Evolutionary conservation across 2,888 invertebrate species (phyloP).

Genomic region (Capitulum mitella): DNA sequence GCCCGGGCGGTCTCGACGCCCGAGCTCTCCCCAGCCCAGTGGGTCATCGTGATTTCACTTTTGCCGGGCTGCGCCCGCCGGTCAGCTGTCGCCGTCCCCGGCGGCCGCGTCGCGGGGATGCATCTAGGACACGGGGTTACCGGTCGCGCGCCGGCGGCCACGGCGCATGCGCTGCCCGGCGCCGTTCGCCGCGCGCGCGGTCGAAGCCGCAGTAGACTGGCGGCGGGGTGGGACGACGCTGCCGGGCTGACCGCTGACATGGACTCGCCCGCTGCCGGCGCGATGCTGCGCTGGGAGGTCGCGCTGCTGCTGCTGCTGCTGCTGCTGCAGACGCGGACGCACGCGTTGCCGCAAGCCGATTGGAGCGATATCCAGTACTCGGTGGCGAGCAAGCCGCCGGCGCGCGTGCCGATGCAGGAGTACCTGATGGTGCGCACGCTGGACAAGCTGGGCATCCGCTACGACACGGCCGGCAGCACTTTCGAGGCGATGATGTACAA

Average conservation of each 20-base stretch:
- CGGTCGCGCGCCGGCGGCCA: background rate
- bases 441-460: background rate
- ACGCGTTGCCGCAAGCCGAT: background rate
- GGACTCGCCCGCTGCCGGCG: background rate
- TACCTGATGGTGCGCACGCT: background rate
- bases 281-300: background rate
- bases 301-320: no score
- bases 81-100: background rate
- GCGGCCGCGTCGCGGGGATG: no score
- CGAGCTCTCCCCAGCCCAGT: no score
- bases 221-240: background rate
- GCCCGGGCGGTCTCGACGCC: no score
- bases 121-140: background rate
- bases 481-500: constrained; percentile 16
- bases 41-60: no score
- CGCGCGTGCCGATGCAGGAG: background rate
- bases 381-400: background rate
- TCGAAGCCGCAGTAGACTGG: background rate
- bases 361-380: background rate
- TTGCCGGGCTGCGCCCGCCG: no score
- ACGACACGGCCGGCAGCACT: background rate
- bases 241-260: background rate
- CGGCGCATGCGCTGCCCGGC: background rate
- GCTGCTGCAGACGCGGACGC: no score
- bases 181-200: background rate